These are phyloP conservation scores for Synanthedon andrenaeformis DNA, from an alignment of 2,888 invertebrate genomes.

Conservation along the genomic window DNA sequence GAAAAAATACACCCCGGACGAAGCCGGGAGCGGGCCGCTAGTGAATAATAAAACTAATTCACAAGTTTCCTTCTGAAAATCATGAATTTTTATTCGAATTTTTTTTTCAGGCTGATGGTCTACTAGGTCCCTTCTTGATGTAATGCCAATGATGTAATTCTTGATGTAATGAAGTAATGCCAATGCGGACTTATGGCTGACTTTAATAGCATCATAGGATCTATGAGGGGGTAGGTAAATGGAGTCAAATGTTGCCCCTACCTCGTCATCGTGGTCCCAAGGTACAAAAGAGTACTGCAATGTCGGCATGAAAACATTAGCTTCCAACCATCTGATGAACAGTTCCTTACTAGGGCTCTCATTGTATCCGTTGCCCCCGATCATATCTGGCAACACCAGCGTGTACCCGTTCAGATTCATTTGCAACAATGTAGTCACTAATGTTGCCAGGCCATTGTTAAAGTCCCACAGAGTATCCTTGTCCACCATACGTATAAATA, in stretches of 20 bases:
- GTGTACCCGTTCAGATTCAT: slow-evolving; percentile 76
- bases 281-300: slow-evolving; percentile 86
- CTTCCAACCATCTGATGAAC: slow-evolving; percentile 83
- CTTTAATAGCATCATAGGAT: too few relatives aligned
- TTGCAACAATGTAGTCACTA: slow-evolving; percentile 78
- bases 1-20: too few relatives aligned
- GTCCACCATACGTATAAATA: slow-evolving; percentile 84
- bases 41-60: too few relatives aligned
- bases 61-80: too few relatives aligned
- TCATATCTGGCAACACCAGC: slow-evolving; percentile 83
- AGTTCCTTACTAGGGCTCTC: slow-evolving; percentile 71
- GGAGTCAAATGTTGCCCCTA: slow-evolving; percentile 12
- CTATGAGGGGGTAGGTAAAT: too few relatives aligned
- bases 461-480: slow-evolving; percentile 78
- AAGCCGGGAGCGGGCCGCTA: too few relatives aligned
- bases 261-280: slow-evolving; percentile 79
- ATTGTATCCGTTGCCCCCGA: slow-evolving; percentile 76
- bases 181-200: too few relatives aligned
- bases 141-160: too few relatives aligned
- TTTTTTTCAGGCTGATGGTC: too few relatives aligned
- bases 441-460: slow-evolving; percentile 76
- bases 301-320: slow-evolving; percentile 82
- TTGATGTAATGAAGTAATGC: too few relatives aligned
- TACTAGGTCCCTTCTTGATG: too few relatives aligned
- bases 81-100: too few relatives aligned